phyloP scores from a whole-genome alignment of 2,888 invertebrate species.

The Eueremaeus valkanovi region DNA sequence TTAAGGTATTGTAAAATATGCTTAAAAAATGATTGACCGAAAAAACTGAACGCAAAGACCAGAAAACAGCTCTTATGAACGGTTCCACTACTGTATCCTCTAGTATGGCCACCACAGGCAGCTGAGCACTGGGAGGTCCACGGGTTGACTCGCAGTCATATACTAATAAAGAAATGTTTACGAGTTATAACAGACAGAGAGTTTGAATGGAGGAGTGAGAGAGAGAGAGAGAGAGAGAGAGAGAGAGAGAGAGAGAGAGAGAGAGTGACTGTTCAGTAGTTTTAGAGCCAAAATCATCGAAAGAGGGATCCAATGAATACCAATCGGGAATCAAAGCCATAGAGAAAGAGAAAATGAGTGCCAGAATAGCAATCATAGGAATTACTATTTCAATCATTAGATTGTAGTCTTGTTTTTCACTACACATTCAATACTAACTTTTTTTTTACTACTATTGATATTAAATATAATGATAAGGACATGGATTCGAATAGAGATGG shows the following conservation, averaged over 20 bases:
- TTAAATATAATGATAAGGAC: not conserved
- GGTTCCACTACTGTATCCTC: too few species aligned
- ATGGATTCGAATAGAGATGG: too few species aligned
- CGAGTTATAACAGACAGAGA: not conserved
- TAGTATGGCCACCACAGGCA: too few species aligned
- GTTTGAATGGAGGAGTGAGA: too few species aligned
- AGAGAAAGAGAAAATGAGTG: not conserved
- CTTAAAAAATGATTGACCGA: not conserved
- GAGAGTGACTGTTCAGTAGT: too few species aligned
- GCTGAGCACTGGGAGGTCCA: not conserved
- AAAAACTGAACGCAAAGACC: not conserved
- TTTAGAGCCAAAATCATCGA: not conserved
- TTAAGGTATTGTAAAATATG: not conserved
- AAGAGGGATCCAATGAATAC: not conserved
- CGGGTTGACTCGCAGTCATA: not conserved
- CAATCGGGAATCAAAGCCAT: not conserved
- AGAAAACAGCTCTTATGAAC: too few species aligned
- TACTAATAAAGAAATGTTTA: constrained; percentile 13
- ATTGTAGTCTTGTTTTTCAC: not conserved
- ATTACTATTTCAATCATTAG: not conserved
- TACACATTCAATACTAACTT: not conserved
- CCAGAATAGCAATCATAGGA: not conserved
- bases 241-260: too few species aligned
- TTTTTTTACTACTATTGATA: not conserved
- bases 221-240: too few species aligned